These are phyloP conservation scores for Stictonetta naevosa DNA, from an alignment of 2,113 vertebrate genomes.

Conservation along the genomic window DNA sequence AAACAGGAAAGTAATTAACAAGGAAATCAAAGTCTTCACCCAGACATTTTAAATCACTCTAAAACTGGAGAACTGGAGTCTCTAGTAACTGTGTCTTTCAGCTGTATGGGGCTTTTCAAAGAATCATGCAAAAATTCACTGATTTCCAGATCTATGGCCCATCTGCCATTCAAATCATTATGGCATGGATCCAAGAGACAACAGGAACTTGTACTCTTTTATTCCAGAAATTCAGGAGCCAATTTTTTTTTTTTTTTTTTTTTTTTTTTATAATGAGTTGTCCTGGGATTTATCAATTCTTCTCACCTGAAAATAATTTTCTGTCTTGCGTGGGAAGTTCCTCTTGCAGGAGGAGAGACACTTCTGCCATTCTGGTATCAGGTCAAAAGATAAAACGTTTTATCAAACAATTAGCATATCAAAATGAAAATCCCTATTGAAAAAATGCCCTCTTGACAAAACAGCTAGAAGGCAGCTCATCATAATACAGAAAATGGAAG, in stretches of 20 bases:
- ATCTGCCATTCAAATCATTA: neutral
- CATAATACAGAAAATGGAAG: neutral
- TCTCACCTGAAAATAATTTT: neutral
- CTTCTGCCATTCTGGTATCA: neutral
- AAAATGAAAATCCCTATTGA: neutral
- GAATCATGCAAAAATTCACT: neutral
- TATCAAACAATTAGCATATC: neutral
- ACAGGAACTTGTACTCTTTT: neutral
- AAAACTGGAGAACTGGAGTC: neutral
- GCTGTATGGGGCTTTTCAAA: neutral
- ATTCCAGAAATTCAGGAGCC: slow-evolving; percentile 9
- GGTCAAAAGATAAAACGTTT: neutral
- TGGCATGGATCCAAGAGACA: neutral
- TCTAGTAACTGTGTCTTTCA: neutral
- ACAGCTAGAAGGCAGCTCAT: neutral
- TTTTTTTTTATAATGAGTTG: neutral
- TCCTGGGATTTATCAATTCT: neutral
- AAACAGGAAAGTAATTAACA: slow-evolving; percentile 25
- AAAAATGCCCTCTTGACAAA: neutral
- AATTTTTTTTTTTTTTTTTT: neutral
- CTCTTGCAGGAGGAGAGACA: neutral
- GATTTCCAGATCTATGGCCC: neutral
- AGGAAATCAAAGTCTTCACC: slow-evolving; percentile 1
- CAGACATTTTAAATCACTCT: neutral
- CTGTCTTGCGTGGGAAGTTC: neutral